Base-by-base conservation (phyloP, 1,140 invertebrate species). In the Elymnias hypermnestra region DNA sequence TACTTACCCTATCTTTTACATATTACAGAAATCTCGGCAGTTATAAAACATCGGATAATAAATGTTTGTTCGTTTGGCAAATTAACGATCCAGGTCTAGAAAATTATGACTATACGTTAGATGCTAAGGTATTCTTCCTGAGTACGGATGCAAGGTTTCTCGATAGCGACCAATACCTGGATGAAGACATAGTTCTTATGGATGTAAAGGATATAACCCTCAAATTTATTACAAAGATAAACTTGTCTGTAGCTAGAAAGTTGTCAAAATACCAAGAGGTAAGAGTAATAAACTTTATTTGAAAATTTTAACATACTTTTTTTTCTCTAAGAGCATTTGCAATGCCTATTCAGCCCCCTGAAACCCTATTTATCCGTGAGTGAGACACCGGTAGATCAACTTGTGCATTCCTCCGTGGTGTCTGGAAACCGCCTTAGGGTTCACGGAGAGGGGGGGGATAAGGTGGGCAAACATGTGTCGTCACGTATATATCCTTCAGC, bases 101-200 rank as follows among this genome's bases (percentile, higher is more conserved):
- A 5, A 73, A 90, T 52, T 94, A 91, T 62, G 86, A 91, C 49
- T 91, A 92, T 53, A 82, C 88, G 10, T 88, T 90, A 48, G 87
- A 89, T 12, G 86, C 90, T 2, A 92, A 91, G 67, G 63, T 91
- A 1, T 89, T 93, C 57, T 87, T 89, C 37, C 89, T 92, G 78
- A 71, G 88, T 1, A 86, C 90, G 1, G 92, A 93, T 55, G 83
- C 88, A 1, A 88, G 89, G 53, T 87, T 93, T 15, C 77, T 88
- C 1, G 83, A 78, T 9, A 72, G 78, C 3, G 75, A 86, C 2
- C 51, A 77, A 15, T 38, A 76, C 2, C 70, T 82, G 3, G 88
- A 89, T 1, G 89, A 89, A 2, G 91, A 93, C 56, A 79, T 92
- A 9, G 90, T 91, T 21, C 79, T 93, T 1, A 89, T 93, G 53